Percentiles rank a stretch among this genome's conserved stretches.
Conservation (phyloP, 2,888 invertebrate species). For the Drosophila histrio region DNA sequence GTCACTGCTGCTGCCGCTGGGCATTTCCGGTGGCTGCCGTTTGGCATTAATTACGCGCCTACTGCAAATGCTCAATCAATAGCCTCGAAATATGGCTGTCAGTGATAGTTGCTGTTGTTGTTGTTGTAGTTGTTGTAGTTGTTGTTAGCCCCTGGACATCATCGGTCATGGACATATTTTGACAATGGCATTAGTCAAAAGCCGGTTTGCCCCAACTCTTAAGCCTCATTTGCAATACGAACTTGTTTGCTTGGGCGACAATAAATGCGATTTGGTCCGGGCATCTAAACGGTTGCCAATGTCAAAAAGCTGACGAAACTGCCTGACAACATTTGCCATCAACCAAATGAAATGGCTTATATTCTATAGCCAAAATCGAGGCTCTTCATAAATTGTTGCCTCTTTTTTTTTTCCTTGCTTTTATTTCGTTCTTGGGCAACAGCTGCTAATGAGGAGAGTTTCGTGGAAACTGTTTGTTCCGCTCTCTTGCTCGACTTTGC, state of each 20-base stretch:
- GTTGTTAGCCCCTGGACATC: slow-evolving; percentile 43
- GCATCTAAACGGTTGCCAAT: slow-evolving; percentile 37
- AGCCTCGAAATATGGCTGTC: slow-evolving; percentile 41
- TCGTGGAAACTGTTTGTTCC: slow-evolving; percentile 8
- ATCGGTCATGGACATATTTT: slow-evolving; percentile 76
- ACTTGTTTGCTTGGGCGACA: slow-evolving; percentile 58
- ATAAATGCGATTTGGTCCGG: slow-evolving; percentile 56
- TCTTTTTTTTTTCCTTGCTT: background rate
- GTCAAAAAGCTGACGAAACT: slow-evolving; percentile 21
- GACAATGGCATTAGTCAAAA: slow-evolving; percentile 74
- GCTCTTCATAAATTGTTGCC: slow-evolving; percentile 2
- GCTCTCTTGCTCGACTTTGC: slow-evolving; percentile 6
- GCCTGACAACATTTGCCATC: slow-evolving; percentile 12
- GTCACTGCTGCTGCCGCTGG: slow-evolving; percentile 20
- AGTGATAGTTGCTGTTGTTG: slow-evolving; percentile 11
- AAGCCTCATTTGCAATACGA: slow-evolving; percentile 33
- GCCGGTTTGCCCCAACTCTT: slow-evolving; percentile 10
- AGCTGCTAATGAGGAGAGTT: slow-evolving; percentile 58
- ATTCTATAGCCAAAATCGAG: slow-evolving; percentile 6
- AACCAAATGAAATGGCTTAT: background rate
- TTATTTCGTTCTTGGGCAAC: background rate
- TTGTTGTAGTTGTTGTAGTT: slow-evolving; percentile 2
- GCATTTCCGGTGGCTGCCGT: slow-evolving; percentile 64
- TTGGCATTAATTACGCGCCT: slow-evolving; percentile 70
- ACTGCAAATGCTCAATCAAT: slow-evolving; percentile 55